Evolutionary conservation across 2,113 vertebrate genomes (phyloP).

Genomic region (Mungos mungo): DNA sequence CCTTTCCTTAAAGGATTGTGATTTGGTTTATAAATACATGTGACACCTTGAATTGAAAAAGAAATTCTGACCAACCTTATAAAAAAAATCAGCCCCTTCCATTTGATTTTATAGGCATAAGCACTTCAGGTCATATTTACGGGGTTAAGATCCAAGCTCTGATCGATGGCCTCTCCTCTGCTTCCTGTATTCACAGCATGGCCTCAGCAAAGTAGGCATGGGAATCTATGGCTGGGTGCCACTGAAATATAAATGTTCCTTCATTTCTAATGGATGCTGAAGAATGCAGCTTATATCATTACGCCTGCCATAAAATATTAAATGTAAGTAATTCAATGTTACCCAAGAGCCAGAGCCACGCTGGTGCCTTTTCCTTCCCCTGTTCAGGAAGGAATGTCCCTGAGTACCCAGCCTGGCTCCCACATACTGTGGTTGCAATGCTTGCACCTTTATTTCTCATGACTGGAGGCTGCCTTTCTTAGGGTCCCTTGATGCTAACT

Average conservation of each 20-base stretch:
- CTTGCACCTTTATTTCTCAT: neutral
- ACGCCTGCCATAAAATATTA: conserved; percentile 49
- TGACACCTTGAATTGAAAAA: conserved; percentile 50
- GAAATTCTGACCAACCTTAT: conserved; percentile 32
- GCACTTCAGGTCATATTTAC: conserved; percentile 40
- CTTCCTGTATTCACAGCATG: conserved; percentile 36
- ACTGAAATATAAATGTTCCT: conserved; percentile 56
- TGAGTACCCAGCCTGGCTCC: neutral
- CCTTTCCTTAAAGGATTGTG: conserved; percentile 1
- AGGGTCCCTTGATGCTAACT: neutral
- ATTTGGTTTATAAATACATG: conserved; percentile 27
- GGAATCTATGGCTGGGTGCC: conserved; percentile 13
- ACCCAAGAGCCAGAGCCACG: neutral
- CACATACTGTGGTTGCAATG: accelerated
- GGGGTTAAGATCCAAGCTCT: conserved; percentile 30
- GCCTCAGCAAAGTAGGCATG: neutral
- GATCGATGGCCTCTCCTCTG: conserved; percentile 45
- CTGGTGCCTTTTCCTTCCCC: neutral
- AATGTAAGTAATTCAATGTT: conserved; percentile 44
- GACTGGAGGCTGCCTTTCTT: neutral
- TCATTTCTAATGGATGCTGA: conserved; percentile 67
- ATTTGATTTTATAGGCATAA: conserved; percentile 51
- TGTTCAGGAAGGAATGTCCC: neutral
- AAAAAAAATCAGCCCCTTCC: neutral
- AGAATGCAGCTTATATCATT: conserved; percentile 37